A percentile compares a stretch with the other conserved stretches of the same genome.
phyloP scores from a whole-genome alignment of 2,113 vertebrate species.

The Pedetes capensis region DNA sequence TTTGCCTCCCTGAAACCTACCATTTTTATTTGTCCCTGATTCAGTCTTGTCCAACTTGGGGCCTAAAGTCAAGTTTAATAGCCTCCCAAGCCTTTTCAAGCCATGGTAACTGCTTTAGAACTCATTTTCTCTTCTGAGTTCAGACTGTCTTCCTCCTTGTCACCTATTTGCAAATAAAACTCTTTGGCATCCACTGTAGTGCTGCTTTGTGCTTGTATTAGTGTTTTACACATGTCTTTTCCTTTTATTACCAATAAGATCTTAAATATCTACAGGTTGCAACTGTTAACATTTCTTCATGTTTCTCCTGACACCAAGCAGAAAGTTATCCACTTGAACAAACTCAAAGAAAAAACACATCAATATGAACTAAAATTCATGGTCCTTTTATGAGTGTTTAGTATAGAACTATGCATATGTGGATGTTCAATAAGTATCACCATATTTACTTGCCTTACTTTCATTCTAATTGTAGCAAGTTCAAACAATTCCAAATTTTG shows the following conservation, averaged over 20 bases:
- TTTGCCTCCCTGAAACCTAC: not conserved
- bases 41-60: not conserved
- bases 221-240: not conserved
- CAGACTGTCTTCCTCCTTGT: not conserved
- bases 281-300: not conserved
- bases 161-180: not conserved
- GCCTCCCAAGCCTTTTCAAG: accelerated
- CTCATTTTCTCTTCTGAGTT: not conserved
- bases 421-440: not conserved
- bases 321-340: not conserved
- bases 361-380: not conserved
- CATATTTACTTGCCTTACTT: not conserved
- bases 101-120: not conserved
- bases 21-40: not conserved
- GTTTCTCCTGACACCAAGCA: not conserved
- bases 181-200: not conserved
- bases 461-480: not conserved
- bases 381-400: not conserved
- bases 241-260: not conserved
- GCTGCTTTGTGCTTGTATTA: not conserved
- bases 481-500: not conserved
- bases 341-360: not conserved
- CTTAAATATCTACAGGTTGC: not conserved
- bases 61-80: not conserved
- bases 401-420: not conserved